Conservation (phyloP, 2,888 invertebrate species). For the Aphodius granarius region DNA sequence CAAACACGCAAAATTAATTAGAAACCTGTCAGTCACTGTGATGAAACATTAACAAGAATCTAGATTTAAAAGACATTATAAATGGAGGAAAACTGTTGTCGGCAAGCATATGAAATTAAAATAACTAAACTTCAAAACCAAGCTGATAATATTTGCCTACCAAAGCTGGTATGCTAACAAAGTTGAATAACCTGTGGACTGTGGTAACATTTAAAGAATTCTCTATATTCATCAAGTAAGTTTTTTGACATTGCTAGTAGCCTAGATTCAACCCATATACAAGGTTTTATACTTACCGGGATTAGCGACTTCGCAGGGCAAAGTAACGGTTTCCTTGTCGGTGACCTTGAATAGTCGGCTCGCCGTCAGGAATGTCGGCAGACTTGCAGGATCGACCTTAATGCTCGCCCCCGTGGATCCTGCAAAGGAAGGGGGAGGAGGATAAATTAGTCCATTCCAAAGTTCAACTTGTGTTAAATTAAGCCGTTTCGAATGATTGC, state of each 20-base stretch:
- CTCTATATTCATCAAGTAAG: too few species aligned
- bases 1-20: neutral
- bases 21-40: neutral
- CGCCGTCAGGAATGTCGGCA: slow-evolving; percentile 53
- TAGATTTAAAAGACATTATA: too few species aligned
- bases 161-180: too few species aligned
- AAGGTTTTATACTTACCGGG: slow-evolving; percentile 53
- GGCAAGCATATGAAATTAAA: too few species aligned
- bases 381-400: slow-evolving; percentile 27
- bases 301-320: slow-evolving; percentile 62
- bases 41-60: too few species aligned
- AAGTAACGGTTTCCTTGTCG: slow-evolving; percentile 58
- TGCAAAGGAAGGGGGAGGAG: slow-evolving; percentile 16
- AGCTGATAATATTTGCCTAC: too few species aligned
- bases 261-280: neutral
- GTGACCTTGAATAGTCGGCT: slow-evolving; percentile 59
- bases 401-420: slow-evolving; percentile 22
- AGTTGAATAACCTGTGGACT: too few species aligned
- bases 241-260: too few species aligned
- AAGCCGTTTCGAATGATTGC: slow-evolving; percentile 3
- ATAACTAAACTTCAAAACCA: too few species aligned
- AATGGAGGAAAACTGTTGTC: too few species aligned
- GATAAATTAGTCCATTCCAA: slow-evolving; percentile 31
- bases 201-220: too few species aligned
- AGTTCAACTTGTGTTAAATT: neutral